These are phyloP conservation scores for Prolemur simus DNA, from an alignment of 2,113 vertebrate species.

Conservation along the genomic window DNA sequence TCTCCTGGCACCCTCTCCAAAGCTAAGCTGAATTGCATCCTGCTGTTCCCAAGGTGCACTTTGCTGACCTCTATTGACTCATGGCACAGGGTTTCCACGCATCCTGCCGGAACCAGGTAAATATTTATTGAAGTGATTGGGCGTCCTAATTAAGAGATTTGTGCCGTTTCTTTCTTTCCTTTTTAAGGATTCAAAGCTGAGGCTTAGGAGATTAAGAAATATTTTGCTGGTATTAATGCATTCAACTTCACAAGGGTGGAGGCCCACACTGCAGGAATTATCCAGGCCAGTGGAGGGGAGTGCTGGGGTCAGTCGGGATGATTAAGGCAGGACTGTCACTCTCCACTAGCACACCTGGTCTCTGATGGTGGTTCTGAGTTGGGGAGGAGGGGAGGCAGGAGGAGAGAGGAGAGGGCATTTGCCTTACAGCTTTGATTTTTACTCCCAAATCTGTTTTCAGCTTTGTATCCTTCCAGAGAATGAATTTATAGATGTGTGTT, in stretches of 20 bases:
- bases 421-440: background rate
- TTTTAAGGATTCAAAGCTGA: conserved; percentile 72
- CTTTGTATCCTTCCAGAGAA: background rate
- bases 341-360: background rate
- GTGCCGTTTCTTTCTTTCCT: conserved; percentile 66
- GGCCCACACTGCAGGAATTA: background rate
- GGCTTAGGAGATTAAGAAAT: conserved; percentile 79
- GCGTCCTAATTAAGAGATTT: conserved; percentile 78
- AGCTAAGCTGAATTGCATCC: background rate
- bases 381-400: too few species aligned
- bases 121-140: conserved; percentile 78
- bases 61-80: conserved; percentile 69
- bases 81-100: conserved; percentile 30
- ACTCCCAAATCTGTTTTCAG: background rate
- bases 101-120: conserved; percentile 57
- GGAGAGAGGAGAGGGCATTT: background rate
- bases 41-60: background rate
- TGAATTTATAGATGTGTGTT: background rate
- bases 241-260: conserved; percentile 53
- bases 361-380: background rate
- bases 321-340: background rate
- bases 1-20: background rate
- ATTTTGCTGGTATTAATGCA: conserved; percentile 74
- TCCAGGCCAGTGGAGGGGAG: background rate
- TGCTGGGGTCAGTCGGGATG: background rate